Base-by-base conservation (phyloP, 2,888 invertebrate genomes). In the Sesia bembeciformis region DNA sequence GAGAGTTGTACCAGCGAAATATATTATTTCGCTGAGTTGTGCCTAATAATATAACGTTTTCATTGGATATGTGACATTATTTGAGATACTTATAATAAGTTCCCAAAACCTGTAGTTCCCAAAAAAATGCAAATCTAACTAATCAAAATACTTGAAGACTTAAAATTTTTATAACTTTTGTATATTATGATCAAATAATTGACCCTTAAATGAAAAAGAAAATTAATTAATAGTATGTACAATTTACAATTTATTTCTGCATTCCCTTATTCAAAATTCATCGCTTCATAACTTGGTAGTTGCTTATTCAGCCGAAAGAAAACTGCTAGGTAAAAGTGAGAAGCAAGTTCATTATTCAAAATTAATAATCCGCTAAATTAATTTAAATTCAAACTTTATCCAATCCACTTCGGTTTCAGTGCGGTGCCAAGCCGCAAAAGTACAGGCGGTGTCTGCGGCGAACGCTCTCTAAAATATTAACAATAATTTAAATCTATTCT, bases 331-430 rank as follows among this genome's bases (percentile, higher is more conserved):
- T 64, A 67, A 23, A 23, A 23, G 23, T 23, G 23, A 72, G 69
- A 74, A 66, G 68, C 63, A 70, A 78, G 78, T 81, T 81, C 81
- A 80, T 83, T 81, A 84, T 78, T 82, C 79, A 81, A 82, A 84
- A 83, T 85, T 86, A 87, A 85, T 86, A 85, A 86, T 82, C 82
- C 82, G 75, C 74, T 74, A 82, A 86, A 88, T 87, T 82, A 81
- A 87, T 82, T 83, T 79, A 72, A 80, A 82, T 79, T 72, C 66
- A 67, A 82, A 84, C 75, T 84, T 83, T 77, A 69, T 70, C 67
- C 74, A 78, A 80, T 78, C 79, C 68, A 57, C 62, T 79, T 76
- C 64, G 71, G 68, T 70, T 72, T 68, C 46, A 46, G 61, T 60
- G 64, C 70, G 70, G 67, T 71, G 65, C 61, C 4, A 46, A 23